phyloP scores from a whole-genome alignment of 2,797 vertebrate genomes.

The Eptatretus atami region DNA sequence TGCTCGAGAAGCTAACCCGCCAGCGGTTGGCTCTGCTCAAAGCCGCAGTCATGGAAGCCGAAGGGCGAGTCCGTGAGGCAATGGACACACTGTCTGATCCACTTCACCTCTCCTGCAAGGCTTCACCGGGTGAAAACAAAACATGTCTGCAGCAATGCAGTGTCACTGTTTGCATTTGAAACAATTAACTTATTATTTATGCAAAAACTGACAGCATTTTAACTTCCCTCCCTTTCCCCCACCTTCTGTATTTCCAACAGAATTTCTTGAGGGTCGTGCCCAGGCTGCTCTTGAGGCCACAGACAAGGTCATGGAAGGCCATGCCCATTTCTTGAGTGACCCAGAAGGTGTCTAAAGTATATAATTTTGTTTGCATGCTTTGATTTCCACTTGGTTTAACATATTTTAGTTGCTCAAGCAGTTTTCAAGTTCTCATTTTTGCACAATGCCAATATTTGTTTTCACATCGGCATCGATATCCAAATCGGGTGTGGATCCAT shows the following conservation, averaged over 20 bases:
- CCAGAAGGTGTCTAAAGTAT: constrained; percentile 23
- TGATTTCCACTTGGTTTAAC: no score
- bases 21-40: constrained; percentile 44
- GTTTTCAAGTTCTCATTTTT: no score
- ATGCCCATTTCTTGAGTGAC: constrained; percentile 32
- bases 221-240: no score
- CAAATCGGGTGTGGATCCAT: no score
- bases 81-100: constrained; percentile 52
- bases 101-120: constrained; percentile 59
- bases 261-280: constrained; percentile 56
- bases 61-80: constrained; percentile 44
- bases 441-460: no score
- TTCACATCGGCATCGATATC: no score
- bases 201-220: no score
- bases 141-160: background rate
- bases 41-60: constrained; percentile 32
- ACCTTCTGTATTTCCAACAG: constrained; percentile 14
- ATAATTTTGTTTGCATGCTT: no score
- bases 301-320: constrained; percentile 32
- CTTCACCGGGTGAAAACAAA: constrained; percentile 37
- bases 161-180: background rate
- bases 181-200: background rate
- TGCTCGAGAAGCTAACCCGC: constrained; percentile 28
- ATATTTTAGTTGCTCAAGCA: no score
- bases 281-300: constrained; percentile 40